Evolutionary conservation across 2,888 invertebrate genomes (phyloP), one percentile per base, ranked within the genome.

Genomic region (Nyleta sp.): DNA sequence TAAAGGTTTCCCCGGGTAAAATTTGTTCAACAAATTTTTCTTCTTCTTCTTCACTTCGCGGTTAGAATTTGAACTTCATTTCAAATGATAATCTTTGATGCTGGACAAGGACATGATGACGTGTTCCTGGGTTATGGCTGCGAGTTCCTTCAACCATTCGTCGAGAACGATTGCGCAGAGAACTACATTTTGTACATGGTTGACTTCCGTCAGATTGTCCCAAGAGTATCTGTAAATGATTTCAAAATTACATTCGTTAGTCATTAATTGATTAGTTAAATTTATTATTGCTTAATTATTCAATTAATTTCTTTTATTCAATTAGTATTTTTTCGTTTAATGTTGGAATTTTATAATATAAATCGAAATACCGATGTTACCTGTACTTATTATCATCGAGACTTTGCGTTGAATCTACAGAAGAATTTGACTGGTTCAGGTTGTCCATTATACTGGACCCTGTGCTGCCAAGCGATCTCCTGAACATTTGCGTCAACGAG

Each of bases 91-190:
- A 55, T 73, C 57, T 40, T 72, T 75, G 11, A 67, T 35, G 13
- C 79, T 84, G 13, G 91, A 91, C 79, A 94, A 91, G 89, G 94
- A 93, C 83, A 93, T 92, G 80, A 96, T 92, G 5, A 96, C 95
- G 90, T 99, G 99, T 91, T 99, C 99, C 90, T 98, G 97, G 79
- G 97, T 95, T 68, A 99, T 93, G 11, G 99, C 97, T 0, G 99
- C 96, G 74, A 99, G 92, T 91, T 99, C 98, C 90, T 98, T 98
- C 0, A 98, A 92, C 96, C 99, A 98, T 89, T 99, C 99, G 87
- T 98, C 97, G 76, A 99, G 92, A 48, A 99, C 92, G 5, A 99
- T 95, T 1, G 98, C 97, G 86, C 96, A 95, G 78, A 96, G 92
- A 0, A 96, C 95, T 46, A 94, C 92, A 86, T 94, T 94, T 80